Evolutionary conservation across 2,888 invertebrate genomes (phyloP).

Genomic region (Teleiodes luculella): DNA sequence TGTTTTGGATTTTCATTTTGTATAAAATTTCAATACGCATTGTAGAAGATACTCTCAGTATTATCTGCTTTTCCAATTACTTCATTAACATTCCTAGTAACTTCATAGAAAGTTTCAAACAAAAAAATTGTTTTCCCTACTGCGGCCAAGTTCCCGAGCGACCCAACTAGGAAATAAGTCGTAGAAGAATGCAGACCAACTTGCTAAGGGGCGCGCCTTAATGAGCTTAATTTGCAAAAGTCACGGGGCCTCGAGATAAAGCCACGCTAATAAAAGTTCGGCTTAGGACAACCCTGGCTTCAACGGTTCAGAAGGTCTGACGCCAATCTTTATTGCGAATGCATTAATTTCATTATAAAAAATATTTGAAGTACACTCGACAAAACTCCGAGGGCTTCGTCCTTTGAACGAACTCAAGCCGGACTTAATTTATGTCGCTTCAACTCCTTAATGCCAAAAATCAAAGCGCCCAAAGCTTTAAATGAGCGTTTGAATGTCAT

Average conservation of each 20-base stretch:
- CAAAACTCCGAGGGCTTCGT: slow-evolving; percentile 2
- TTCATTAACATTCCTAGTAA: slow-evolving; percentile 6
- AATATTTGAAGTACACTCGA: slow-evolving; percentile 1
- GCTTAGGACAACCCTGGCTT: slow-evolving; percentile 28
- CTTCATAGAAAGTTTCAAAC: slow-evolving; percentile 1
- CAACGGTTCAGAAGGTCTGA: slow-evolving; percentile 14
- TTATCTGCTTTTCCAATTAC: neutral
- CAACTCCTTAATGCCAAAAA: neutral
- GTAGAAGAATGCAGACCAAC: slow-evolving; percentile 37
- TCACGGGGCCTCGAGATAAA: slow-evolving; percentile 47
- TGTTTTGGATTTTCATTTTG: no score
- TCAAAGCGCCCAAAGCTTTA: neutral
- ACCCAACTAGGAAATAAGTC: slow-evolving; percentile 9
- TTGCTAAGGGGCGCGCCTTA: slow-evolving; percentile 39
- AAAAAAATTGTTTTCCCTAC: slow-evolving; percentile 11
- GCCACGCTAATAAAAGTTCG: slow-evolving; percentile 46
- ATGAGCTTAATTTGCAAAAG: slow-evolving; percentile 69
- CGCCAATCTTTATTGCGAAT: slow-evolving; percentile 17
- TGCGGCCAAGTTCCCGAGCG: neutral
- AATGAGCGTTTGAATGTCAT: neutral
- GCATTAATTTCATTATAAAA: slow-evolving; percentile 19
- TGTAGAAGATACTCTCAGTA: neutral
- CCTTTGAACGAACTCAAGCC: neutral
- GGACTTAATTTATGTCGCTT: slow-evolving; percentile 2
- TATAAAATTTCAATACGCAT: no score